Conservation (phyloP, 2,888 invertebrate genomes). For the Eristalis tenax region DNA sequence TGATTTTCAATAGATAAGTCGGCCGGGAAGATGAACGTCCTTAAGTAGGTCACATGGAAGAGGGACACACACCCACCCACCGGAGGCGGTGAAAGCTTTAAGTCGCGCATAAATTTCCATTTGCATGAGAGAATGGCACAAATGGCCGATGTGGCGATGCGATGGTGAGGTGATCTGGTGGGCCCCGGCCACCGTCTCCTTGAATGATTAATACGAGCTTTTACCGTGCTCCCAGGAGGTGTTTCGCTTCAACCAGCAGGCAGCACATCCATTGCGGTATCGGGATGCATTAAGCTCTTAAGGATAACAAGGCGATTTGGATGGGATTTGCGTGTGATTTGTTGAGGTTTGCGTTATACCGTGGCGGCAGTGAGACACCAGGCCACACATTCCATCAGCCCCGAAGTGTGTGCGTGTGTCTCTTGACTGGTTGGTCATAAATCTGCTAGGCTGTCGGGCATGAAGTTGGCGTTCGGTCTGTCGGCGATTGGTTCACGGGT, state of each 20-base stretch:
- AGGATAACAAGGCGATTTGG: conserved; percentile 18
- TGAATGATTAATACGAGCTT: conserved; percentile 42
- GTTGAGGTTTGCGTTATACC: neutral
- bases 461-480: neutral
- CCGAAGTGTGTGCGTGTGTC: neutral
- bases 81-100: conserved; percentile 30
- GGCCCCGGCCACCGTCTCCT: neutral
- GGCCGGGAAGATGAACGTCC: neutral
- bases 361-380: neutral
- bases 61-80: neutral
- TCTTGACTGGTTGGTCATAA: neutral
- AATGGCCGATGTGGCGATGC: neutral
- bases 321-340: conserved; percentile 1
- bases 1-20: neutral
- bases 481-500: too few species aligned
- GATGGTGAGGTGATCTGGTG: neutral
- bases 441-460: neutral
- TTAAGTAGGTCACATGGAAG: neutral
- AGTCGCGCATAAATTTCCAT: conserved; percentile 50
- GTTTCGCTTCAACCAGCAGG: neutral
- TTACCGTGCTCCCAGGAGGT: conserved; percentile 14
- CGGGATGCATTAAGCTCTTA: conserved; percentile 19
- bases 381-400: neutral
- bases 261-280: neutral
- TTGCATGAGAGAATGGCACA: conserved; percentile 26